Percentiles rank a stretch among this genome's conserved stretches.
Conservation (phyloP, 1,140 invertebrate species). For the Pseudachorutes palmiensis region DNA sequence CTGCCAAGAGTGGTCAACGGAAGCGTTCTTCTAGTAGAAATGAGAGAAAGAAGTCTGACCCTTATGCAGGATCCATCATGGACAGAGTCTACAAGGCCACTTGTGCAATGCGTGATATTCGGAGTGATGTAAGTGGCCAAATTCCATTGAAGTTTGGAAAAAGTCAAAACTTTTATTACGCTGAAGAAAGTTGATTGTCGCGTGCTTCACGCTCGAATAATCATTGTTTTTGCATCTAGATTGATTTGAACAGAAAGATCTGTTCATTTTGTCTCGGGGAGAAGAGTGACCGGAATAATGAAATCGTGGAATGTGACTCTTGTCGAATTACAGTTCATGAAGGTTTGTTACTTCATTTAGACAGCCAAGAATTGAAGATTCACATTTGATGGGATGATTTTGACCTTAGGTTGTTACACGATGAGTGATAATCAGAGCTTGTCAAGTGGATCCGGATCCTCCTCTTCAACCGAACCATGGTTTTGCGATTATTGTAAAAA, state of each 20-base stretch:
- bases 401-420: conserved; percentile 74
- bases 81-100: background rate
- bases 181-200: background rate
- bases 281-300: conserved; percentile 82
- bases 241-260: conserved; percentile 51
- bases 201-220: background rate
- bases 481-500: conserved; percentile 97
- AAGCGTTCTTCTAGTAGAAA: conserved; percentile 7
- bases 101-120: conserved; percentile 10
- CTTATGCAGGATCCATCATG: background rate
- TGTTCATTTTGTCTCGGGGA: conserved; percentile 91
- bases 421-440: conserved; percentile 85
- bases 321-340: conserved; percentile 94
- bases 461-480: conserved; percentile 92
- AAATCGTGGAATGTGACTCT: conserved; percentile 93
- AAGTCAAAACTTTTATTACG: no score
- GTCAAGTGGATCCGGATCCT: conserved; percentile 71
- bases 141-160: background rate
- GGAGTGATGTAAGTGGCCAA: conserved; percentile 21
- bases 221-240: conserved; percentile 7
- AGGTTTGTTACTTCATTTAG: conserved; percentile 48
- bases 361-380: no score
- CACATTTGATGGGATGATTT: no score
- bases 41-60: conserved; percentile 8
- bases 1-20: background rate